Evolutionary conservation across 2,113 vertebrate genomes (phyloP), one percentile per base, ranked within the genome.

Genomic region (Sylvietta virens): DNA sequence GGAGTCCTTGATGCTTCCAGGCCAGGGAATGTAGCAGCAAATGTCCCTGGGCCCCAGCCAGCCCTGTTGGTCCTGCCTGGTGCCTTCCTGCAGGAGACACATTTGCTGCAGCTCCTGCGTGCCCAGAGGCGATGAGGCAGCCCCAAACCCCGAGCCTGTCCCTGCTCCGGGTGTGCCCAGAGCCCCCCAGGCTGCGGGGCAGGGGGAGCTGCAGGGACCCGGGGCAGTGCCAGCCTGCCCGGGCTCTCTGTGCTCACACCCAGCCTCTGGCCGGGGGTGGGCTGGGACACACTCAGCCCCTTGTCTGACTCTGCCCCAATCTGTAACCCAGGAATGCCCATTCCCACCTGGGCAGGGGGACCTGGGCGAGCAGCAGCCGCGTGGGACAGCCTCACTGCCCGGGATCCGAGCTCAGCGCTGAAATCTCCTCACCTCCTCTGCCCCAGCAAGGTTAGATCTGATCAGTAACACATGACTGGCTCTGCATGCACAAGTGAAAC

Each of bases 341-440:
- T 4, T 12, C 10, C 23, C 14, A 1, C 1, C 61, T n/a, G n/a
- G n/a, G n/a, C n/a, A n/a, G n/a, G n/a, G n/a, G n/a, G n/a, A n/a
- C n/a, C n/a, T n/a, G n/a, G n/a, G n/a, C n/a, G n/a, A n/a, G 71
- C 60, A 18, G 64, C 45, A 31, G n/a, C 0, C 1, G 3, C 2
- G 30, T 9, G 45, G 86, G 51, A n/a, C 16, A 81, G 27, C 9
- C 92, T 58, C 37, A 0, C 44, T 45, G 33, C 77, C 57, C 8
- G 2, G 81, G 71, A 2, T 42, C 24, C 19, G 11, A 50, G 51
- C 45, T 24, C 1, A 90, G 76, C 81, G 53, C 83, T 23, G 83
- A 30, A 4, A 35, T 91, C 79, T 56, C 10, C 72, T 74, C 81
- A 11, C 84, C 33, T 50, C 67, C 81, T 45, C 53, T 87, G 77